Base-by-base conservation (phyloP, 2,888 invertebrate genomes). In the Nemotelus pantherinus region DNA sequence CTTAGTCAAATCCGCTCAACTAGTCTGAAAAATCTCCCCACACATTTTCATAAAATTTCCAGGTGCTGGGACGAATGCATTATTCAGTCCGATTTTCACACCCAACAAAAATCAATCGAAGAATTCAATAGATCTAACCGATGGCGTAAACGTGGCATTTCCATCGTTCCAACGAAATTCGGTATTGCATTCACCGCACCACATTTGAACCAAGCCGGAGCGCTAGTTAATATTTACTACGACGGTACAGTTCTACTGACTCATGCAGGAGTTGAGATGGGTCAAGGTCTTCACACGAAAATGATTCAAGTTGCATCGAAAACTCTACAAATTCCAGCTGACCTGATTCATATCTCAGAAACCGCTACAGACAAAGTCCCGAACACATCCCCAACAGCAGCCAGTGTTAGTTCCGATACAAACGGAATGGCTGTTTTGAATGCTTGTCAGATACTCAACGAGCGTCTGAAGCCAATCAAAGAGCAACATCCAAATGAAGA, bases 191-290 rank as follows among this genome's bases (percentile, higher is more conserved):
- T 95, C 83, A 0, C 90, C 91, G 6, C 87, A 90, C 63, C 63
- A 41, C 63, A 74, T 60, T 55, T 96, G 47, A 95, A 96, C 85
- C 96, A 97, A 89, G 93, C 92, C 2, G 97, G 96, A 5, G 96
- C 97, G 0, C 88, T 98, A 76, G 90, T 98, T 2, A 91, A 95
- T 63, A 90, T 97, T n/a, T 97, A 98, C 84, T 89, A 89, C 0
- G 95, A 95, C 86, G 97, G 97, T 1, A 95, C 97, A 0, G 95
- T 98, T 2, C 88, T 98, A 9, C 83, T 98, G 39, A 92, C 93
- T 0, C 97, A 96, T 84, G 96, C 95, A 48, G 98, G 97, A n/a
- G 93, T 94, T 6, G 98, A 98, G 89, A 98, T 98, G 94, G 98
- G 98, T 0, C 98, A 98, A 88, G 98, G 98, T 2, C 88, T 99